These are phyloP conservation scores for Callaeas wilsoni DNA, from an alignment of 2,113 vertebrate species.

Conservation along the genomic window DNA sequence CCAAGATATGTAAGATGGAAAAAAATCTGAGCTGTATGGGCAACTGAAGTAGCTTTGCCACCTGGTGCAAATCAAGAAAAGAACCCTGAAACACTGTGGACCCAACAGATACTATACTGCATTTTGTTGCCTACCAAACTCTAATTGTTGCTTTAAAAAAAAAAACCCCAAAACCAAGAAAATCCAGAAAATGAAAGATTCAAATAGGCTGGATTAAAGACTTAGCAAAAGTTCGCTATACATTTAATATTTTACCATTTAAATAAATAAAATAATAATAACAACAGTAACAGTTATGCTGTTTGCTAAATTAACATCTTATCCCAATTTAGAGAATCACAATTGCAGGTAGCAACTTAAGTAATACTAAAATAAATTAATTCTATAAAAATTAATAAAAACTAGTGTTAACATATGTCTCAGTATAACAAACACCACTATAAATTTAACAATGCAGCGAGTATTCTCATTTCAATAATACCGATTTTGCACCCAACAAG, in stretches of 20 bases:
- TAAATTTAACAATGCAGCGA: background rate
- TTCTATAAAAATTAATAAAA: background rate
- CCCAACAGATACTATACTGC: background rate
- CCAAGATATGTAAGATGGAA: conserved; percentile 54
- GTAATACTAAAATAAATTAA: background rate
- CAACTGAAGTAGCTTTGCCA: conserved; percentile 60
- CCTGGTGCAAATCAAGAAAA: conserved; percentile 63
- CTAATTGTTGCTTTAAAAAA: background rate
- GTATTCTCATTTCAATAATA: background rate
- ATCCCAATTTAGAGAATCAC: background rate
- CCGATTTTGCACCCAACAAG: background rate
- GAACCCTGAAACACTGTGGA: conserved; percentile 54
- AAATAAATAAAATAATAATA: background rate
- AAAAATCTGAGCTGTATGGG: conserved; percentile 57
- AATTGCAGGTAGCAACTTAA: background rate
- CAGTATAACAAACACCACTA: background rate
- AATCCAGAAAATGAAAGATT: background rate
- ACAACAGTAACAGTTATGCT: background rate
- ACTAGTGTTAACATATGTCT: background rate
- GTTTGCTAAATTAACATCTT: background rate
- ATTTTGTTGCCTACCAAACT: conserved; percentile 21
- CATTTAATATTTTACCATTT: background rate
- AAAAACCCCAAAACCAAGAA: background rate
- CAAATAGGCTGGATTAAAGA: background rate
- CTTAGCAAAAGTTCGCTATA: background rate